Evolutionary conservation across 2,888 invertebrate genomes (phyloP), one percentile per base, ranked within the genome.

Genomic region (Platerodrilus igneus): DNA sequence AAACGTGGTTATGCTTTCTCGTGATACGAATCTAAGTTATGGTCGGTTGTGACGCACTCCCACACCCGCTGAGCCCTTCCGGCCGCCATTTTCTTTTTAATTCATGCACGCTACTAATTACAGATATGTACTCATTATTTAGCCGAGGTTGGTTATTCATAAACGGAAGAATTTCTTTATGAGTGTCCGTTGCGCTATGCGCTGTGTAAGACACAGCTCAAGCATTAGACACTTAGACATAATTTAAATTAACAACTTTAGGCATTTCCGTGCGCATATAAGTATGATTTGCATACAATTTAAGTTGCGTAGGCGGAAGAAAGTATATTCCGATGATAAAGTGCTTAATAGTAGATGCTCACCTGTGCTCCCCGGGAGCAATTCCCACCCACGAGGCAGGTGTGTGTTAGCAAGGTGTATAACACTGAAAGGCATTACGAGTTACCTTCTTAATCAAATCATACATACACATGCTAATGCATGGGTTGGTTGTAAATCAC

Each of bases 21-120:
- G 51, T 48, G 67, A 67, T 66, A 63, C 45, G 47, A 55, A 67
- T 66, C 67, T 63, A 61, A 67, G 62, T 66, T 66, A 64, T 66
- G 60, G 64, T 62, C 58, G 56, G 56, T 54, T 57, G 56, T 62
- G 64, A 63, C 64, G 63, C 57, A 67, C 66, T 63, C 65, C 65
- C 61, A 67, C 66, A 63, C 64, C 63, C 62, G 61, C 62, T 53
- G 60, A 54, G 61, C 59, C 55, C 60, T 67, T 67, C 67, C 67
- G 66, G 64, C 55, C 64, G 62, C 63, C 63, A 63, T 63, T 57
- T 62, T 62, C 55, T 52, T 55, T 60, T 58, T 60, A 58, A 60
- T 57, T 60, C 60, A 58, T 57, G 55, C 57, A 53, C 51, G 52
- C 54, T 53, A 53, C 55, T 57, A 57, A 52, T 57, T 56, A 55